Evolutionary conservation across 2,888 invertebrate species (phyloP).

Genomic region (Eupsilia transversa): DNA sequence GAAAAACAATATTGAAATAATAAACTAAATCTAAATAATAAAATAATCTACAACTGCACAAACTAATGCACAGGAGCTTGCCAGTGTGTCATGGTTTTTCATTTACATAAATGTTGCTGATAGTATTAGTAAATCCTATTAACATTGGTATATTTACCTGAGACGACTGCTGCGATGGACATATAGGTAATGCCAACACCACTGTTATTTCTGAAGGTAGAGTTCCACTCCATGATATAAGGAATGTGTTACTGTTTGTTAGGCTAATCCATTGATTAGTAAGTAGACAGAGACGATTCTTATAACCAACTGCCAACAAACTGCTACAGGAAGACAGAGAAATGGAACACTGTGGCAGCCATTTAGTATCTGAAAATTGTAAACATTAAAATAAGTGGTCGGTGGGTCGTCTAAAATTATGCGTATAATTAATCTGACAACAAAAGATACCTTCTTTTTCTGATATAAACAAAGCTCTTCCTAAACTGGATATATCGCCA

Average conservation of each 20-base stretch:
- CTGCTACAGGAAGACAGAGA: conserved; percentile 87
- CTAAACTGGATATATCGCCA: conserved; percentile 91
- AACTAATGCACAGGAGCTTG: not conserved
- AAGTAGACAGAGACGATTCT: conserved; percentile 83
- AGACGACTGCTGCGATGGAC: conserved; percentile 86
- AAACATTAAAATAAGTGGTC: not conserved
- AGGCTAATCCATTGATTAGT: conserved; percentile 88
- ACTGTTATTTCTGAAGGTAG: conserved; percentile 83
- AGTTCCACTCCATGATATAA: conserved; percentile 88
- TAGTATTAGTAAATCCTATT: not conserved
- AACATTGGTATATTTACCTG: conserved; percentile 76
- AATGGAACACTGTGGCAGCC: conserved; percentile 85
- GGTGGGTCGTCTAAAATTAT: too few relatives aligned
- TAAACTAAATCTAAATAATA: too few relatives aligned
- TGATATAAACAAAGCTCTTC: conserved; percentile 90
- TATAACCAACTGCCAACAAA: conserved; percentile 83
- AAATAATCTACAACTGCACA: not conserved
- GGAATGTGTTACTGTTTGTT: conserved; percentile 83
- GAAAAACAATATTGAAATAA: not conserved
- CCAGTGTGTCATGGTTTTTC: not conserved
- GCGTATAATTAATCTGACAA: not conserved
- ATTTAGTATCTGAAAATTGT: conserved; percentile 80
- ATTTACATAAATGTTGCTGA: not conserved
- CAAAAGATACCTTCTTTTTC: conserved; percentile 84
- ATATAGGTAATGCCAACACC: conserved; percentile 83